These are phyloP conservation scores for Chamaea fasciata DNA, from an alignment of 2,113 vertebrate genomes.

Conservation along the genomic window DNA sequence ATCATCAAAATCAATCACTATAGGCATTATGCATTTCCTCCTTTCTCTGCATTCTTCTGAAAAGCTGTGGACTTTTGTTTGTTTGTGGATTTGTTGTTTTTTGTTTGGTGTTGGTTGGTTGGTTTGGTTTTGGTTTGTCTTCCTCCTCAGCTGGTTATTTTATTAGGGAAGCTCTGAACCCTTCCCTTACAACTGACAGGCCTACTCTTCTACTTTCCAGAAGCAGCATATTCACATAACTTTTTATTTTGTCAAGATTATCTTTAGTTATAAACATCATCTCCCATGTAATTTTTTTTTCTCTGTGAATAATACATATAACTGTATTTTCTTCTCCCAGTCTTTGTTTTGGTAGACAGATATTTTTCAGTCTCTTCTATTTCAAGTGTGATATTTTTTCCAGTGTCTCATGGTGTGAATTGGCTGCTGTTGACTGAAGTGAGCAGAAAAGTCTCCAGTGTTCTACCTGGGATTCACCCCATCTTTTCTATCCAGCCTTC, in stretches of 20 bases:
- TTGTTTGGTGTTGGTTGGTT: neutral
- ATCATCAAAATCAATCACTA: neutral
- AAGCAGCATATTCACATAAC: neutral
- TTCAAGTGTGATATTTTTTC: neutral
- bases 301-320: neutral
- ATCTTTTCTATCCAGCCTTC: neutral
- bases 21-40: neutral
- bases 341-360: neutral
- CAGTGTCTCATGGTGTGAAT: neutral
- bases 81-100: neutral
- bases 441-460: neutral
- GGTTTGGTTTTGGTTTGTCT: neutral
- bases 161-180: neutral
- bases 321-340: neutral
- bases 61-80: neutral
- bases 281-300: neutral
- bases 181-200: neutral
- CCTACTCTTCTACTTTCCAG: neutral
- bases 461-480: neutral
- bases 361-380: neutral
- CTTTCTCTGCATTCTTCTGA: neutral
- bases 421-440: neutral
- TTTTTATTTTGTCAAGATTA: neutral
- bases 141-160: neutral
- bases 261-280: neutral